These are phyloP conservation scores for Elachura formosa DNA, from an alignment of 2,113 vertebrate genomes.

Conservation along the genomic window DNA sequence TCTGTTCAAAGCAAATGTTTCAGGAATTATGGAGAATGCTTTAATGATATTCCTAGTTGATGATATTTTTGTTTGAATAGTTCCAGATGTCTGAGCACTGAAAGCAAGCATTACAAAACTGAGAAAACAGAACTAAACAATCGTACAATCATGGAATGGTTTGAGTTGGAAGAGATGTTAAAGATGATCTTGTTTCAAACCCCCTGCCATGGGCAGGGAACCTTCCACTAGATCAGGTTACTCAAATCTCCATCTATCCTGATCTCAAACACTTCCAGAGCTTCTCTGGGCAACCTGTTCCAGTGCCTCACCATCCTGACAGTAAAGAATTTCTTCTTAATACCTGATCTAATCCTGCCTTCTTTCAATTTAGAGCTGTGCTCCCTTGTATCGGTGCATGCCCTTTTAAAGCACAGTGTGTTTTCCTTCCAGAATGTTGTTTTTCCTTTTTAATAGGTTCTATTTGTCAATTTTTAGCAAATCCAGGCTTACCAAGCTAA, in stretches of 20 bases:
- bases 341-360: background rate
- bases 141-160: background rate
- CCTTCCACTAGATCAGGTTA: background rate
- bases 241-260: background rate
- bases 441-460: background rate
- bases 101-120: background rate
- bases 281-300: background rate
- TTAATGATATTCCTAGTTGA: constrained; percentile 54
- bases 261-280: background rate
- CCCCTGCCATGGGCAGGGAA: background rate
- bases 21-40: constrained; percentile 32
- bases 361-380: background rate
- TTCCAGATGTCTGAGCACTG: constrained; percentile 65
- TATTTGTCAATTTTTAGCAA: constrained; percentile 38
- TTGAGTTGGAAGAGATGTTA: background rate
- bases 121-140: constrained; percentile 37
- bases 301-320: background rate
- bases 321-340: background rate
- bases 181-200: background rate
- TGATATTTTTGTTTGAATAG: constrained; percentile 51
- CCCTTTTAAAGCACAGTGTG: background rate
- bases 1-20: constrained; percentile 62
- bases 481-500: constrained; percentile 4
- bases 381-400: background rate
- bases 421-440: constrained; percentile 23